phyloP scores from a whole-genome alignment of 2,888 invertebrate species.

The Atherix ibis region DNA sequence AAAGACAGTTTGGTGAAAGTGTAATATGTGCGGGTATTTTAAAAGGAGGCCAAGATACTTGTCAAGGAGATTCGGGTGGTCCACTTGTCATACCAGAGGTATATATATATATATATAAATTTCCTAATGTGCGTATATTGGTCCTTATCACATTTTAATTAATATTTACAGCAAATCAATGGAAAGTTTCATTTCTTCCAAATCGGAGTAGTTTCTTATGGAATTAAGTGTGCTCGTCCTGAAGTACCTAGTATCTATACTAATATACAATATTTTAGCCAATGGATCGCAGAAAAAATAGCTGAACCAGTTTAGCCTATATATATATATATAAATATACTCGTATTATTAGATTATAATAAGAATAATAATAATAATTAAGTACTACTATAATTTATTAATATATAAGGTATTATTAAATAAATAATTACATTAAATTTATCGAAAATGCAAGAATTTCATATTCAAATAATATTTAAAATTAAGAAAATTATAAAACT shows the following conservation, averaged over 20 bases:
- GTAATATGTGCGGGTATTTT: conserved; percentile 27
- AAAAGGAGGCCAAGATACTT: conserved; percentile 27
- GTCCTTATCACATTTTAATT: not conserved
- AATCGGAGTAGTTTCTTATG: conserved; percentile 52
- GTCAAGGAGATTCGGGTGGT: conserved; percentile 31
- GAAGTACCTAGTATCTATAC: conserved; percentile 49
- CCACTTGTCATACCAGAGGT: conserved; percentile 29
- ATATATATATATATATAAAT: conserved; percentile 4
- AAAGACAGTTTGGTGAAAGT: conserved; percentile 25
- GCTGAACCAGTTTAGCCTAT: conserved; percentile 18
- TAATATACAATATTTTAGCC: conserved; percentile 40
- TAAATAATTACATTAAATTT: too few relatives aligned
- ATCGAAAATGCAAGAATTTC: too few relatives aligned
- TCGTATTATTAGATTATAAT: too few relatives aligned
- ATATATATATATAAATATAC: too few relatives aligned
- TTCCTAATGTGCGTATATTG: not conserved
- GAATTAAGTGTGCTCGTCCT: conserved; percentile 44
- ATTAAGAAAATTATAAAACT: too few relatives aligned
- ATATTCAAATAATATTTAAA: too few relatives aligned
- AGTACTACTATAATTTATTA: too few relatives aligned
- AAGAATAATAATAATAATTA: too few relatives aligned
- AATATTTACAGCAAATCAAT: too few relatives aligned
- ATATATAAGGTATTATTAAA: too few relatives aligned
- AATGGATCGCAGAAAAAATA: conserved; percentile 41
- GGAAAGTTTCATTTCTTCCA: too few relatives aligned